Conservation (phyloP, 1,140 invertebrate genomes). For the Choristoneura fumiferana region DNA sequence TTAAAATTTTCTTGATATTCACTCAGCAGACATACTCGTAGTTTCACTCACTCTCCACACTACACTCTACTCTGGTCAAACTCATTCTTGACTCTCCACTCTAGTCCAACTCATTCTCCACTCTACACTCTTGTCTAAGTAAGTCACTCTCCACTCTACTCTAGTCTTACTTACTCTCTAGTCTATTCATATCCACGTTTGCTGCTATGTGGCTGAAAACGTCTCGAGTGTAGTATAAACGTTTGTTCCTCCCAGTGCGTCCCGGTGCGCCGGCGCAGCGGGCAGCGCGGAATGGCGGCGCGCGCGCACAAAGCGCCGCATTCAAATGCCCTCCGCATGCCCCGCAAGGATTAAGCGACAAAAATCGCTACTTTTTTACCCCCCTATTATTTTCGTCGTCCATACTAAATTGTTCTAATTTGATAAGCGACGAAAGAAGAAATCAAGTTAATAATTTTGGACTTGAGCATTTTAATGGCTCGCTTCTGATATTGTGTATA, state of each 20-base stretch:
- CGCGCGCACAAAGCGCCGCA: slow-evolving; percentile 12
- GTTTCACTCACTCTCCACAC: too few relatives aligned
- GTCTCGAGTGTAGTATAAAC: too few relatives aligned
- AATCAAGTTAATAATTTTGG: slow-evolving; percentile 17
- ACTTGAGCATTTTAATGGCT: slow-evolving; percentile 4
- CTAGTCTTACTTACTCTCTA: too few relatives aligned
- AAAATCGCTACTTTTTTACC: slow-evolving; percentile 39
- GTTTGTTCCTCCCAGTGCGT: background rate
- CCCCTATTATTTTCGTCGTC: slow-evolving; percentile 26
- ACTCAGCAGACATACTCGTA: too few relatives aligned
- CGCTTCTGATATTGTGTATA: background rate
- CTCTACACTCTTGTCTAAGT: too few relatives aligned
- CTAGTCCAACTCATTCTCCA: too few relatives aligned
- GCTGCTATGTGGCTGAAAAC: too few relatives aligned
- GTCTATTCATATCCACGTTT: too few relatives aligned
- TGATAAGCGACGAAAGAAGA: slow-evolving; percentile 5
- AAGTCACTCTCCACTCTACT: too few relatives aligned
- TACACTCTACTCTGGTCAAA: too few relatives aligned
- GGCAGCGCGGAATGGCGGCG: slow-evolving; percentile 12
- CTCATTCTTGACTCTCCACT: too few relatives aligned
- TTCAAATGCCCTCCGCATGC: slow-evolving; percentile 19
- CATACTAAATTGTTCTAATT: slow-evolving; percentile 10
- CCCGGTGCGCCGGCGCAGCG: background rate
- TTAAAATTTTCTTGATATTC: too few relatives aligned
- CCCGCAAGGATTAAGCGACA: slow-evolving; percentile 38